phyloP scores from a whole-genome alignment of 2,888 invertebrate species.

The Mystacides longicornis region DNA sequence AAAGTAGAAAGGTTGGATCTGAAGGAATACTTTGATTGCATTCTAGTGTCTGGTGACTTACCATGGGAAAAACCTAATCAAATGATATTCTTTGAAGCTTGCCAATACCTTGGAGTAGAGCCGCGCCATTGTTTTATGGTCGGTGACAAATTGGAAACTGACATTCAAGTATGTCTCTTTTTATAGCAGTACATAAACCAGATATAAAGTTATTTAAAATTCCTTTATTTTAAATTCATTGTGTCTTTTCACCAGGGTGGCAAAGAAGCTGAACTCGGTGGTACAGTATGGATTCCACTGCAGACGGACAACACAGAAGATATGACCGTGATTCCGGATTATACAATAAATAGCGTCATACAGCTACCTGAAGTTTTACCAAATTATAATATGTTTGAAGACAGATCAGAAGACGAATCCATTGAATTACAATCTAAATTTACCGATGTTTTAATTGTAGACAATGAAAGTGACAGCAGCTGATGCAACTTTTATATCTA shows the following conservation, averaged over 20 bases:
- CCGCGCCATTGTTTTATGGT: slow-evolving; percentile 77
- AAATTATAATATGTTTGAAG: background rate
- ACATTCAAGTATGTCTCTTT: no score
- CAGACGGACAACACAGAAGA: slow-evolving; percentile 31
- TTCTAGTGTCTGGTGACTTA: slow-evolving; percentile 75
- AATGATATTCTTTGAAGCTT: slow-evolving; percentile 75
- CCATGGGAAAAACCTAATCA: slow-evolving; percentile 82
- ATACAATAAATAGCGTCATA: slow-evolving; percentile 57
- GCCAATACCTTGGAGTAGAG: slow-evolving; percentile 64
- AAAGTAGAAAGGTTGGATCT: slow-evolving; percentile 68
- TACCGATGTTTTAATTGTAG: background rate
- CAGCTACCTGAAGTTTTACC: slow-evolving; percentile 56
- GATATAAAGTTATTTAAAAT: no score
- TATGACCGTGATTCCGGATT: slow-evolving; percentile 51
- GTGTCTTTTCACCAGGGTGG: no score
- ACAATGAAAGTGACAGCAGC: slow-evolving; percentile 12
- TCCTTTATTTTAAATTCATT: no score
- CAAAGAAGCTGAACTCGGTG: slow-evolving; percentile 65
- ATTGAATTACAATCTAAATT: background rate
- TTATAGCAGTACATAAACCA: no score
- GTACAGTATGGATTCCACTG: slow-evolving; percentile 75
- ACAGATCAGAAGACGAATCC: background rate
- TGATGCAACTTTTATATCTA: slow-evolving; percentile 17
- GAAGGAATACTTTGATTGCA: slow-evolving; percentile 66
- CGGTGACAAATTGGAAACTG: slow-evolving; percentile 82